phyloP scores from a whole-genome alignment of 53 echinoderm and acorn worm genomes.

The Echinarachnius parma region DNA sequence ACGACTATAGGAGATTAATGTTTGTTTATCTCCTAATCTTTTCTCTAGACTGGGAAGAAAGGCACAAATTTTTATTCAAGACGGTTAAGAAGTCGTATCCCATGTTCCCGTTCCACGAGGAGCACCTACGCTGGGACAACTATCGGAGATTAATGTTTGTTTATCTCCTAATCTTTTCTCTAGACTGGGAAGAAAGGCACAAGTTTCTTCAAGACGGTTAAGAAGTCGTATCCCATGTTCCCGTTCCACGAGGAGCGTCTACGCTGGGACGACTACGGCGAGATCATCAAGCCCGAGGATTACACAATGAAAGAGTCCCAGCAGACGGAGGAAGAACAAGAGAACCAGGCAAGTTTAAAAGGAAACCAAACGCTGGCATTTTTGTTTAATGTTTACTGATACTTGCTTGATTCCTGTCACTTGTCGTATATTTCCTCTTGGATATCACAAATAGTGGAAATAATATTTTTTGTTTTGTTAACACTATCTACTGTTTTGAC shows the following conservation, averaged over 20 bases:
- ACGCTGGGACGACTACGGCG: constrained; percentile 96
- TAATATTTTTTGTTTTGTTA: no score
- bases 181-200: constrained; percentile 89
- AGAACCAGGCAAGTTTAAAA: constrained; percentile 20
- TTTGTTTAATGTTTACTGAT: no score
- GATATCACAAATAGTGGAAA: no score
- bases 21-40: neutral
- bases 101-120: constrained; percentile 98
- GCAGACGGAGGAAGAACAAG: constrained; percentile 73
- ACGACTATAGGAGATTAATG: no score
- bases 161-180: neutral
- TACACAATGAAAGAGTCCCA: constrained; percentile 73
- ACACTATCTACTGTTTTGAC: no score
- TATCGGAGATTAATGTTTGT: neutral
- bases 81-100: constrained; percentile 91
- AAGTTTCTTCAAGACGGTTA: constrained; percentile 97
- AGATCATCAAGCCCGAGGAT: constrained; percentile 92
- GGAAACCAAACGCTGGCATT: no score
- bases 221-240: constrained; percentile 95
- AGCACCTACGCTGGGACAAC: constrained; percentile 90
- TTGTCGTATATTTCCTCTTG: no score
- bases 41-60: constrained; percentile 71
- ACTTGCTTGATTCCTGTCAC: no score
- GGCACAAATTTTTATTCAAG: constrained; percentile 97
- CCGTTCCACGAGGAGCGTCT: constrained; percentile 96